Conservation (phyloP, 2,888 invertebrate species). For the Cantharis flavilabris region DNA sequence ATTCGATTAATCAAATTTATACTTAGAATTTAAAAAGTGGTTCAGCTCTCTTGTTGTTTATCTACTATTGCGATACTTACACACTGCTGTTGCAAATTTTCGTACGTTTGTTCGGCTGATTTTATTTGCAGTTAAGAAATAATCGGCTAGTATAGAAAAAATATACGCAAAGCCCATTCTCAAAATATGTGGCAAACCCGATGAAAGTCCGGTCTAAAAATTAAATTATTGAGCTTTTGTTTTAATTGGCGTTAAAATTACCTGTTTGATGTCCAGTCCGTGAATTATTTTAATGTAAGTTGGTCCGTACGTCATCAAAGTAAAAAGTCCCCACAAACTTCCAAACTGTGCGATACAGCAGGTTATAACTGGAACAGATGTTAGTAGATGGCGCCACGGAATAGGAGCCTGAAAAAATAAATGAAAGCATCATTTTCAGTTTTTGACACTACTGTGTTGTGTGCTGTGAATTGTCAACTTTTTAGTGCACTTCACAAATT, state of each 20-base stretch:
- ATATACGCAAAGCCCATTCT: slow-evolving; percentile 63
- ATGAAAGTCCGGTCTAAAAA: slow-evolving; percentile 63
- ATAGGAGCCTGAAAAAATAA: slow-evolving; percentile 52
- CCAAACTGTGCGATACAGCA: slow-evolving; percentile 69
- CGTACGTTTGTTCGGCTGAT: slow-evolving; percentile 66
- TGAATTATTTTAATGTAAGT: slow-evolving; percentile 72
- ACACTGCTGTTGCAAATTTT: slow-evolving; percentile 65
- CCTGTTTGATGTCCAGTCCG: slow-evolving; percentile 69
- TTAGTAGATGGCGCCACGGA: slow-evolving; percentile 66
- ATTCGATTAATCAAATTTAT: no score
- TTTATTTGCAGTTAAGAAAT: slow-evolving; percentile 60
- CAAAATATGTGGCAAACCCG: slow-evolving; percentile 66
- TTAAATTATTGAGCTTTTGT: neutral
- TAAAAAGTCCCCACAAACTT: slow-evolving; percentile 71
- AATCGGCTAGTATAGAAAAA: slow-evolving; percentile 64
- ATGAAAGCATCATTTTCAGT: no score
- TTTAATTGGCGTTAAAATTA: slow-evolving; percentile 46
- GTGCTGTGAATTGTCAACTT: no score
- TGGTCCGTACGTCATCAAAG: slow-evolving; percentile 71
- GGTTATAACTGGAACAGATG: slow-evolving; percentile 67
- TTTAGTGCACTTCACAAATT: no score
- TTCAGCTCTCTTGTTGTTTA: no score
- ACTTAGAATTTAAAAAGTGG: no score
- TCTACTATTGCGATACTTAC: slow-evolving; percentile 50
- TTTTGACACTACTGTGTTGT: no score